These are phyloP conservation scores for Vidua chalybeata DNA, from an alignment of 2,113 vertebrate genomes.

Conservation along the genomic window DNA sequence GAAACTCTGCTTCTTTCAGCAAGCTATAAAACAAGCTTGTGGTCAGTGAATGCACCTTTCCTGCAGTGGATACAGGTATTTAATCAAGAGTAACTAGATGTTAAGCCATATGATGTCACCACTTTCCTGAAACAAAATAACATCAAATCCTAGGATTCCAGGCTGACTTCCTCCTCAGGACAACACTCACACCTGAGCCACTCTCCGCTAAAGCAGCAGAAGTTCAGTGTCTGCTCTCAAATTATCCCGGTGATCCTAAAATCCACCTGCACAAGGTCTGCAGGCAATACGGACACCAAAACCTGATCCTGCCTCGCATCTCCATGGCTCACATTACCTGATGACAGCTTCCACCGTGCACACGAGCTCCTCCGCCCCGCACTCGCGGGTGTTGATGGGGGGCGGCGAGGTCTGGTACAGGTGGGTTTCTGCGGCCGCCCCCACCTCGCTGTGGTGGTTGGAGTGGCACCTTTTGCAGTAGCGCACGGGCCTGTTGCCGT, in stretches of 20 bases:
- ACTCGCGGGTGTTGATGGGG: constrained; percentile 97
- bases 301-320: not conserved
- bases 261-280: not conserved
- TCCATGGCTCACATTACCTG: not conserved
- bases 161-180: not conserved
- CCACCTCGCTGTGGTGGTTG: constrained; percentile 95
- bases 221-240: not conserved
- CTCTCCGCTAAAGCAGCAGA: not conserved
- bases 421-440: constrained; percentile 88
- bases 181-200: not conserved
- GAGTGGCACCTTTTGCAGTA: constrained; percentile 98
- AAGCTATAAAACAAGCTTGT: constrained; percentile 74
- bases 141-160: not conserved
- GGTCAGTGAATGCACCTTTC: not conserved
- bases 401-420: constrained; percentile 98
- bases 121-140: not conserved
- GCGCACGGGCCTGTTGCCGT: constrained; percentile 96
- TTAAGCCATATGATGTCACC: not conserved
- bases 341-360: constrained; percentile 97
- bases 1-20: constrained; percentile 96
- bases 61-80: not conserved
- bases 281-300: not conserved
- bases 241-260: not conserved
- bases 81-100: not conserved
- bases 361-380: constrained; percentile 95